phyloP scores from a whole-genome alignment of 2,888 invertebrate genomes.

The Cephus pulcher region DNA sequence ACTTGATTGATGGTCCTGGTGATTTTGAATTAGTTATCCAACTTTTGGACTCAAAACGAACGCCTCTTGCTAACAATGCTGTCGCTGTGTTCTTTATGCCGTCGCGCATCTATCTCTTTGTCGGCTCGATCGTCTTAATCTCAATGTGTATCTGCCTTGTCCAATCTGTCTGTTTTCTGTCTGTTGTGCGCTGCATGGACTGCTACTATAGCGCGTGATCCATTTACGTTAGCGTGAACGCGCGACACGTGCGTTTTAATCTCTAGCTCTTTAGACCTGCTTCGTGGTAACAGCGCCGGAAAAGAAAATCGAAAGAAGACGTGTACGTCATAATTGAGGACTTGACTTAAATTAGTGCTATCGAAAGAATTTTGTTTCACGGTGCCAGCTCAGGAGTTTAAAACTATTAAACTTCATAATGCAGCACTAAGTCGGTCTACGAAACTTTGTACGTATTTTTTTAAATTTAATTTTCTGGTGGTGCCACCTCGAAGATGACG shows the following conservation, averaged over 20 bases:
- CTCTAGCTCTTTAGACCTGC: neutral
- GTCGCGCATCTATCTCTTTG: neutral
- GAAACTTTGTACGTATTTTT: neutral
- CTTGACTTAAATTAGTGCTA: neutral
- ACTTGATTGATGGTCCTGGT: neutral
- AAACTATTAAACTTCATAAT: neutral
- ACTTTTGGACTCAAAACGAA: neutral
- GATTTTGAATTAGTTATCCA: neutral
- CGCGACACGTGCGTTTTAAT: neutral
- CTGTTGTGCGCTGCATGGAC: neutral
- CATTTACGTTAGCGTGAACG: neutral
- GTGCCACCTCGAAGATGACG: neutral
- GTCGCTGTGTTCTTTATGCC: neutral
- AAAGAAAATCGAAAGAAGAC: neutral
- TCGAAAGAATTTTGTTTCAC: neutral
- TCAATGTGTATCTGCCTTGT: slow-evolving; percentile 17
- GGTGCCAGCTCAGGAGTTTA: neutral
- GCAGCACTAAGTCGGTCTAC: neutral
- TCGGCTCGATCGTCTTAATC: slow-evolving; percentile 13
- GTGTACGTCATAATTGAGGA: neutral
- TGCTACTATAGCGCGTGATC: neutral
- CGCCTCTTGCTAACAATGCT: neutral
- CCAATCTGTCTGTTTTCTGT: slow-evolving; percentile 20
- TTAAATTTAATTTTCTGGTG: neutral
- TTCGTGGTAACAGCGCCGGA: neutral